phyloP scores from a whole-genome alignment of 2,113 vertebrate genomes.

The Nyctereutes procyonoides region DNA sequence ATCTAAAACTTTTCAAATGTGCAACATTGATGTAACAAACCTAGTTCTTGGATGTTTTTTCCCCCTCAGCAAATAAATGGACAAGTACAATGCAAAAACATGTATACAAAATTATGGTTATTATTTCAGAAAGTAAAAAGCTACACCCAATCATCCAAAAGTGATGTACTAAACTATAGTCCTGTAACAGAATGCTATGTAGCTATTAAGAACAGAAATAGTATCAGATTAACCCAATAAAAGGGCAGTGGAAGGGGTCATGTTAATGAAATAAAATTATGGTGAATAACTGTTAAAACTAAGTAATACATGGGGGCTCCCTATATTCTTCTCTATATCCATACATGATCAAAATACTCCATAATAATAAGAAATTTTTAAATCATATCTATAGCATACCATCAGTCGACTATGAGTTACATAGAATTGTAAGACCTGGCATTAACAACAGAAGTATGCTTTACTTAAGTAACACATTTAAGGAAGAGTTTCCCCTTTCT shows the following conservation, averaged over 20 bases:
- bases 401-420: background rate
- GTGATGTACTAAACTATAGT: slow-evolving; percentile 3
- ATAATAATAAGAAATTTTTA: background rate
- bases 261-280: background rate
- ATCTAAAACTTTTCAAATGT: slow-evolving; percentile 41
- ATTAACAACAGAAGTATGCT: slow-evolving; percentile 8
- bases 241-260: background rate
- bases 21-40: slow-evolving; percentile 33
- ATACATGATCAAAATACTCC: background rate
- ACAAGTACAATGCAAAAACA: slow-evolving; percentile 11
- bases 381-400: background rate
- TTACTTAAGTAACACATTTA: slow-evolving; percentile 44
- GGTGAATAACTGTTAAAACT: background rate
- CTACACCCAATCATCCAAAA: slow-evolving; percentile 1
- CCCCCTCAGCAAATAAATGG: background rate
- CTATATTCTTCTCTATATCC: background rate
- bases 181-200: background rate
- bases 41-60: slow-evolving; percentile 8
- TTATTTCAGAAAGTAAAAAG: slow-evolving; percentile 52
- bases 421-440: background rate
- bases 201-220: slow-evolving; percentile 28
- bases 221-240: background rate
- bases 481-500: slow-evolving; percentile 53
- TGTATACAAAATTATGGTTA: background rate
- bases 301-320: background rate